Evolutionary conservation across 1,140 invertebrate genomes (phyloP), one percentile per base, ranked within the genome.

Genomic region (Drosophila simulans): DNA sequence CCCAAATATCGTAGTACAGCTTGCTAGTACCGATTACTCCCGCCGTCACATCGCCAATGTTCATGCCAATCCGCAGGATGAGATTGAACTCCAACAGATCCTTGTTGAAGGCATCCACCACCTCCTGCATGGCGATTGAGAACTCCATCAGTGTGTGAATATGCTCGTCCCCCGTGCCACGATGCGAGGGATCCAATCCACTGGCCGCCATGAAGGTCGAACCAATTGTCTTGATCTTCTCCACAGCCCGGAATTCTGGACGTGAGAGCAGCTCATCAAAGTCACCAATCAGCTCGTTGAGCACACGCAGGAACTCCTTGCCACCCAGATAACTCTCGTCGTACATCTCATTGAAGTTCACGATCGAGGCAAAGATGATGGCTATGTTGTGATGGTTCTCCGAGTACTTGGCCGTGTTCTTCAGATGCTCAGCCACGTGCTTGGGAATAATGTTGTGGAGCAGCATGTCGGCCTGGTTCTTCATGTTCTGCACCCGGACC

Each of bases 151-250:
- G 92, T 22, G 97, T 95, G 86, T 95, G 96, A 1, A 99, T 93
- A 92, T 99, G 98, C 42, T 96, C 95, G 79, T 97, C 93, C 0
- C 95, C 94, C 52, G 96, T 94, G 0, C 94, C 92, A 13, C 96
- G 93, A 66, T 95, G 93, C 65, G 95, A 94, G 0, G 97, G 96
- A 93, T 98, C 98, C 13, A 99, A 92, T 0, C 98, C 98, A 63
- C 97, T 98, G 0, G 98, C 98, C 2, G 98, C 98, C 98, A 99
- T 99, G 78, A 98, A 99, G 0, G 98, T 98, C 70, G 97, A 97
- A 4, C 98, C 98, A 64, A 99, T 99, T 0, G 98, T 99, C 92
- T 99, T 99, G 64, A 99, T 99, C 93, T 99, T 99, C 91, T 99
- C 98, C 1, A 99, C 97, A 56, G 97, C 96, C 40, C 95, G 94